Evolutionary conservation across 2,888 invertebrate species (phyloP).

Genomic region (Polia nebulosa): DNA sequence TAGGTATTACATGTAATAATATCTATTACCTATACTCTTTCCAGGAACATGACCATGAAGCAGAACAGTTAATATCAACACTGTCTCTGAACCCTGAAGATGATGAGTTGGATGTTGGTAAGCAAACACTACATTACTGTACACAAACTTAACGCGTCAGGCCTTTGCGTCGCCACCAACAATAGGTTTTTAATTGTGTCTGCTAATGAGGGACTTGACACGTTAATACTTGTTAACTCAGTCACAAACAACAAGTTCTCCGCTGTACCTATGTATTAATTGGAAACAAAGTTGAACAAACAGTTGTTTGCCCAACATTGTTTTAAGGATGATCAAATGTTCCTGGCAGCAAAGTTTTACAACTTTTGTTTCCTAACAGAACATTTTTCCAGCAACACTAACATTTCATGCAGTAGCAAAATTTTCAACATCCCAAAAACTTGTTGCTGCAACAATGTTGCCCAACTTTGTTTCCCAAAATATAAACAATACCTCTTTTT

Average conservation of each 20-base stretch:
- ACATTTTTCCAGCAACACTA: too few species aligned
- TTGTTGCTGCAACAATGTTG: neutral
- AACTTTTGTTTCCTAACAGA: too few species aligned
- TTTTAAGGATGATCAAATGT: too few species aligned
- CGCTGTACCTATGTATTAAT: neutral
- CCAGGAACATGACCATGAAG: constrained; percentile 97
- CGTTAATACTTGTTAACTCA: too few species aligned
- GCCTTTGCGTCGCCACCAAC: too few species aligned
- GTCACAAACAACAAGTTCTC: neutral
- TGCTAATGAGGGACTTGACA: too few species aligned
- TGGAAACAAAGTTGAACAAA: too few species aligned
- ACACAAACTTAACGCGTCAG: neutral
- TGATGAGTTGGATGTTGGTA: constrained; percentile 96
- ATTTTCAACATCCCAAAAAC: too few species aligned
- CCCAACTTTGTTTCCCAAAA: neutral
- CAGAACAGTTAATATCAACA: constrained; percentile 97
- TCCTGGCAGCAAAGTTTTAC: too few species aligned
- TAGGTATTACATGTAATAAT: neutral
- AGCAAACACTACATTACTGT: constrained; percentile 67
- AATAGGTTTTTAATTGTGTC: too few species aligned
- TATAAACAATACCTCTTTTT: constrained; percentile 65
- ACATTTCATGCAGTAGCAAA: neutral
- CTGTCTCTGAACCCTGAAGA: constrained; percentile 96
- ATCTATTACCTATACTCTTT: constrained; percentile 62
- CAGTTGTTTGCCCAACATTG: too few species aligned